Percentiles rank a stretch among this genome's conserved stretches.
phyloP scores from a whole-genome alignment of 2,113 vertebrate genomes.

The Lophius piscatorius region DNA sequence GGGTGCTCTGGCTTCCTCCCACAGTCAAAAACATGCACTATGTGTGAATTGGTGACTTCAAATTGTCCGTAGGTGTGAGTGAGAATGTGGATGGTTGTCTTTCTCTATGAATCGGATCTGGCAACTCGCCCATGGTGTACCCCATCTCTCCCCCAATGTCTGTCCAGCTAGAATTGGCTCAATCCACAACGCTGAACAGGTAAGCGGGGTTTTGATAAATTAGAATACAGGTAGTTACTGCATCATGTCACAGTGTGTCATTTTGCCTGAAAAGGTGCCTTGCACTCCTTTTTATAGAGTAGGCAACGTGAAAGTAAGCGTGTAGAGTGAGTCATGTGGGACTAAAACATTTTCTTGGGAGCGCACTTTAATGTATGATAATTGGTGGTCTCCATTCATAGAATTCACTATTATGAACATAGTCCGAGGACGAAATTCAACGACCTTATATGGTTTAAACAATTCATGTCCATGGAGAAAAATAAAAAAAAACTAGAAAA shows the following conservation, averaged over 20 bases:
- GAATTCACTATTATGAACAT: constrained; percentile 17
- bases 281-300: constrained; percentile 42
- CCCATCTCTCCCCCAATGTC: no score
- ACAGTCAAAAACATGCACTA: no score
- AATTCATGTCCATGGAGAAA: neutral
- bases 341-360: constrained; percentile 21
- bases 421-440: neutral
- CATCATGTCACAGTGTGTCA: constrained; percentile 43
- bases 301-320: no score
- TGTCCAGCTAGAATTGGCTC: no score
- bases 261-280: constrained; percentile 38
- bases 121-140: no score
- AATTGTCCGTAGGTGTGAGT: no score
- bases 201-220: no score
- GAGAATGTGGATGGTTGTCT: no score
- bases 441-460: constrained; percentile 5
- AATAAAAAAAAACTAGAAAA: constrained; percentile 13
- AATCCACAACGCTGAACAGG: no score
- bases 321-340: constrained; percentile 27
- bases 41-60: no score
- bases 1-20: no score
- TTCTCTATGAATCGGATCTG: no score
- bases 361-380: constrained; percentile 13
- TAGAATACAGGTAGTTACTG: constrained; percentile 16
- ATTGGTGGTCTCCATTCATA: constrained; percentile 7